Conservation (phyloP, 2,797 vertebrate species). For the Chelidonichthys spinosus region DNA sequence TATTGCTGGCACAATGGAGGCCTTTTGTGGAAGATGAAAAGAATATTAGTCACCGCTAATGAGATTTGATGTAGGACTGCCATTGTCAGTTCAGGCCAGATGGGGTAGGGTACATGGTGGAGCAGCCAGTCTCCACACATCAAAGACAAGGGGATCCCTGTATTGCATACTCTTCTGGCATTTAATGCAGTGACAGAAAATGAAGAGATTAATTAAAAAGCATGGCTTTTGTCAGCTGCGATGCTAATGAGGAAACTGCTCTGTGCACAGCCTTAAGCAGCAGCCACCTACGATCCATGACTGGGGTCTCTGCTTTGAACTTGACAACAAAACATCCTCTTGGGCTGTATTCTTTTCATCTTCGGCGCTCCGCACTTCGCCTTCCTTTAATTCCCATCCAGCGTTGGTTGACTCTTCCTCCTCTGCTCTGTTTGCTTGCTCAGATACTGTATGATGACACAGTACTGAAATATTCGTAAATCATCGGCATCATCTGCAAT, state of each 20-base stretch:
- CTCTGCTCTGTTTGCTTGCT: conserved; percentile 24
- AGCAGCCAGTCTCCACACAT: conserved; percentile 50
- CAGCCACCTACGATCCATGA: conserved; percentile 47
- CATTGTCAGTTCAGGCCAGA: conserved; percentile 58
- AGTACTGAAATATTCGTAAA: conserved; percentile 52
- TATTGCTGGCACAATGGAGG: conserved; percentile 58
- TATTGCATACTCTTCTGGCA: conserved; percentile 40
- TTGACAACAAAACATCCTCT: conserved; percentile 57
- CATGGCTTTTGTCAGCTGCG: conserved; percentile 46
- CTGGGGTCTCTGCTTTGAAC: conserved; percentile 57
- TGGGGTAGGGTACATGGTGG: conserved; percentile 37
- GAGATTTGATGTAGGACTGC: conserved; percentile 72
- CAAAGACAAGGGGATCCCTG: conserved; percentile 52
- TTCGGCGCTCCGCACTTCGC: conserved; percentile 26
- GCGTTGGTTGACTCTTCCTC: conserved; percentile 25
- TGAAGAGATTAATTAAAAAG: conserved; percentile 61
- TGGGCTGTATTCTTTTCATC: conserved; percentile 54
- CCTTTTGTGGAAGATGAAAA: conserved; percentile 75
- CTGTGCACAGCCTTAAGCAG: conserved; percentile 46
- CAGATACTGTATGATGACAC: conserved; percentile 54
- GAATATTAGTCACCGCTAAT: conserved; percentile 77
- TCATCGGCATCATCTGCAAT: conserved; percentile 1
- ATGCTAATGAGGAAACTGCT: conserved; percentile 54
- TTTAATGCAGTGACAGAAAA: conserved; percentile 55
- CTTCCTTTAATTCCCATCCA: conserved; percentile 30